Percentiles rank a stretch among this genome's conserved stretches.
phyloP scores from a whole-genome alignment of 2,797 vertebrate genomes.

The Apodemus agrarius region DNA sequence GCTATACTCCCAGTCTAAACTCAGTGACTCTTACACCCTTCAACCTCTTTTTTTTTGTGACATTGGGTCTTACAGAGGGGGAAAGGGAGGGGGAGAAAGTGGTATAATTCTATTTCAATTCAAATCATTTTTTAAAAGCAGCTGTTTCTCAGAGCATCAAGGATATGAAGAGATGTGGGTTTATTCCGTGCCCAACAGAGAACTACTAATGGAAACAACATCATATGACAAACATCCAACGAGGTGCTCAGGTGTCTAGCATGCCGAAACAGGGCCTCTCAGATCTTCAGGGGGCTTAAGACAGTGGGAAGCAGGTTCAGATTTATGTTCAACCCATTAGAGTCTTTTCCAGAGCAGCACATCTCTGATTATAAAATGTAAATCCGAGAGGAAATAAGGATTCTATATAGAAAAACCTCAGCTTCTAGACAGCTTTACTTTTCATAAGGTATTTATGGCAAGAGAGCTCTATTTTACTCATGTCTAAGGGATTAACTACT shows the following conservation, averaged over 20 bases:
- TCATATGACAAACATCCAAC: neutral
- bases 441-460: constrained; percentile 73
- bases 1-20: neutral
- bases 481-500: constrained; percentile 81
- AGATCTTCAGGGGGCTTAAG: neutral
- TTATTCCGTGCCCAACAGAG: constrained; percentile 40
- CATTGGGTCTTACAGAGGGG: neutral
- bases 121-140: neutral
- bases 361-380: constrained; percentile 45
- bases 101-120: neutral
- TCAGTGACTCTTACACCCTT: neutral
- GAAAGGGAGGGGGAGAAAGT: neutral
- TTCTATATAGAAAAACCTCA: constrained; percentile 61
- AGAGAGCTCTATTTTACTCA: constrained; percentile 78
- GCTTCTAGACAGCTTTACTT: constrained; percentile 70
- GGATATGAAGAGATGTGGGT: constrained; percentile 30
- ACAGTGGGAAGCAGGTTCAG: neutral
- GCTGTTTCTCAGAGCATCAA: neutral
- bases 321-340: constrained; percentile 16
- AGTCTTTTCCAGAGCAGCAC: constrained; percentile 30
- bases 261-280: neutral
- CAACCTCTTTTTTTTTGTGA: constrained; percentile 23
- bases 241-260: neutral
- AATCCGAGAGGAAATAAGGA: constrained; percentile 60
- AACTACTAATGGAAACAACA: constrained; percentile 50